These are phyloP conservation scores for Alectura lathami DNA, from an alignment of 2,113 vertebrate genomes.

Conservation along the genomic window DNA sequence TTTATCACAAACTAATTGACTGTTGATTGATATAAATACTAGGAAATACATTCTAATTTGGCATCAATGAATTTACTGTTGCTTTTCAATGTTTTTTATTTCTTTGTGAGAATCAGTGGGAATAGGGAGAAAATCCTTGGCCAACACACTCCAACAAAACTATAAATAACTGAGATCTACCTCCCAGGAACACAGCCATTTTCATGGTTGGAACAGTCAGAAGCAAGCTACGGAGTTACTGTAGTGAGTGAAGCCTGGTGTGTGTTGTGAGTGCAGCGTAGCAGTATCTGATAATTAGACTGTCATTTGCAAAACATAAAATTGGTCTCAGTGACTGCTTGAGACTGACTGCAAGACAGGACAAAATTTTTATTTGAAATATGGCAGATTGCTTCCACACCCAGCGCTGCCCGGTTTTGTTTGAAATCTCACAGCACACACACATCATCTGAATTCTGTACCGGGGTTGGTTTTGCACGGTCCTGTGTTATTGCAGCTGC, in stretches of 20 bases:
- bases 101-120: constrained; percentile 62
- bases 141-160: constrained; percentile 67
- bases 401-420: background rate
- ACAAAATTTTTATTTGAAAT: background rate
- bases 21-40: constrained; percentile 71
- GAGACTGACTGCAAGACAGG: background rate
- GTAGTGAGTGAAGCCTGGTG: constrained; percentile 53
- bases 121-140: constrained; percentile 38
- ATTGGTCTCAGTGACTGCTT: constrained; percentile 28
- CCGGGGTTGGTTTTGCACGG: background rate
- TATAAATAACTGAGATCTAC: constrained; percentile 67
- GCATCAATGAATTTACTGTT: constrained; percentile 75
- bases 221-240: constrained; percentile 9
- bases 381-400: background rate
- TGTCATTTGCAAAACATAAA: constrained; percentile 55
- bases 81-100: constrained; percentile 64
- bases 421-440: background rate
- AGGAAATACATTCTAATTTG: constrained; percentile 68
- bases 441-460: fast-evolving
- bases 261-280: constrained; percentile 18
- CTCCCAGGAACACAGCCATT: constrained; percentile 48
- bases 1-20: constrained; percentile 65
- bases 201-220: constrained; percentile 58
- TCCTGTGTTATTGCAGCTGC: background rate
- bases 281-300: background rate